phyloP scores from a whole-genome alignment of 2,797 vertebrate genomes.

The Etheostoma perlongum region DNA sequence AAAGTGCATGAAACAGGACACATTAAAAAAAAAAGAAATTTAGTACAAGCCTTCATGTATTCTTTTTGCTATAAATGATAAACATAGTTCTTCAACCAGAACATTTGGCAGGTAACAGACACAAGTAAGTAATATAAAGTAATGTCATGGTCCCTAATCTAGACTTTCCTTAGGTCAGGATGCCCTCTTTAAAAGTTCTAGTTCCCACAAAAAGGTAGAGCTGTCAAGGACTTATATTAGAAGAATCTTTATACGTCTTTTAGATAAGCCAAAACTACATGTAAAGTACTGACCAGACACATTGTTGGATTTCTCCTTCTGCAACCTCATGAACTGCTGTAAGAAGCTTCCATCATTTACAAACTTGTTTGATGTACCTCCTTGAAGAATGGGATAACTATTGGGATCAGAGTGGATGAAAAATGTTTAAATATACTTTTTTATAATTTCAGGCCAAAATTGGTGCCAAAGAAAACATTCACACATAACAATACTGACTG shows the following conservation, averaged over 20 bases:
- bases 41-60: neutral
- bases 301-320: constrained; percentile 89
- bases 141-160: neutral
- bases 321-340: constrained; percentile 97
- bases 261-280: neutral
- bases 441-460: neutral
- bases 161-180: neutral
- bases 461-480: neutral
- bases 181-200: neutral
- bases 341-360: constrained; percentile 97
- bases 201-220: neutral
- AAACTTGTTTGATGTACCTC: constrained; percentile 91
- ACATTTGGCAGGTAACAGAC: neutral
- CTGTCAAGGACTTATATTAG: neutral
- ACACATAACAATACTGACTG: neutral
- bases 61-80: neutral
- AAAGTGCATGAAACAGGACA: constrained; percentile 11
- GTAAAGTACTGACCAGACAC: constrained; percentile 70
- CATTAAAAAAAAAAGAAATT: neutral
- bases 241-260: neutral
- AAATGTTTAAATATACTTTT: neutral
- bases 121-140: neutral
- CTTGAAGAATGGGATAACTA: constrained; percentile 77
- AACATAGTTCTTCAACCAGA: neutral
- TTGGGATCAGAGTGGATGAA: constrained; percentile 39